Base-by-base conservation (phyloP, 1,140 invertebrate species). In the Calliopsis andreniformis region DNA sequence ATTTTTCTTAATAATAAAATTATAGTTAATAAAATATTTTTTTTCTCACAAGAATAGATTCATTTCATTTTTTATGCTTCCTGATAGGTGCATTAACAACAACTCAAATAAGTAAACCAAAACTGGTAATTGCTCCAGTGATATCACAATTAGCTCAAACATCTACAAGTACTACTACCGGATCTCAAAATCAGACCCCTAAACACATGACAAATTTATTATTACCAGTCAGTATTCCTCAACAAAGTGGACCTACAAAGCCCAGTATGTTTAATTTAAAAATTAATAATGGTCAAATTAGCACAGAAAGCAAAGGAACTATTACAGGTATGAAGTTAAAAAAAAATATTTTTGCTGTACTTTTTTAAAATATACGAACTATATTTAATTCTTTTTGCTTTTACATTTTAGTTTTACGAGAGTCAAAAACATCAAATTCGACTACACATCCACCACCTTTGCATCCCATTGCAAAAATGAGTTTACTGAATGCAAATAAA, bases 211-310 rank as follows among this genome's bases (percentile, higher is more conserved):
- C 93, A 42, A 92, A 92, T 81, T 80, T 92, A 47, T 76, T 94
- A 72, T 73, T 94, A 81, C 93, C 93, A 55, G 88, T 93, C 59
- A 87, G 87, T 51, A 87, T 93, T 84, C 89, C 88, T 5, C 90
- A 90, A 78, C 87, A 88, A 42, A 88, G 87, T 62, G 88, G 79
- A 25, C 71, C 87, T 51, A 55, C 83, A 43, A 92, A 93, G 78
- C 80, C 89, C 18, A 92, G 89, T 73, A 89, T 94, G 84, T 92
- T 93, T 68, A 94, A 94, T 86, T 87, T 94, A 58, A 93, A 94
- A 86, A 92, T 94, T 47, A 91, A 91, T 32, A 93, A 93, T 86
- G 93, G 93, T 14, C 91, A 93, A 80, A 86, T 93, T 49, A 92
- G 88, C 64, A 84, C 87, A 23, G 92, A 93, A 64, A 87, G 84